Evolutionary conservation across 2,888 invertebrate species (phyloP).

Genomic region (Tethea ocularis): DNA sequence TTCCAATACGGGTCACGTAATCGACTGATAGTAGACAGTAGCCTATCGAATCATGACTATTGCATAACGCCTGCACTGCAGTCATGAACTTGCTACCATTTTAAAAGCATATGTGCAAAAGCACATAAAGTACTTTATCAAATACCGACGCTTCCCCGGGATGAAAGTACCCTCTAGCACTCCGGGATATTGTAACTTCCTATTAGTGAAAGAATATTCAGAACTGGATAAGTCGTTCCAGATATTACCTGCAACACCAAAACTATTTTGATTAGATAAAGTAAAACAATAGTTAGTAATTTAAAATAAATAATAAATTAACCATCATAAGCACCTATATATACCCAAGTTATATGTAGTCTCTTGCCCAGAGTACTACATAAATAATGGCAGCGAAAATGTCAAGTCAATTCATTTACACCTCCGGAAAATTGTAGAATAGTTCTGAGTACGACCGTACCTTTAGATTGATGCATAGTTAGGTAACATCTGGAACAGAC

Average conservation of each 20-base stretch:
- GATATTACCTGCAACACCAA: no score
- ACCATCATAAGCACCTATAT: no score
- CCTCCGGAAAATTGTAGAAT: background rate
- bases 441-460: background rate
- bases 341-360: background rate
- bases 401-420: background rate
- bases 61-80: slow-evolving; percentile 29
- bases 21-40: background rate
- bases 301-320: no score
- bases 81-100: background rate
- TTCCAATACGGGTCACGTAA: background rate
- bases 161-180: no score
- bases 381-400: background rate
- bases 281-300: no score
- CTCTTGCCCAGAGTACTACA: background rate
- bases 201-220: no score
- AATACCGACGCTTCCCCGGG: no score
- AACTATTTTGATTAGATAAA: no score
- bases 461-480: slow-evolving; percentile 2
- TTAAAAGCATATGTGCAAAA: background rate
- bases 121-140: background rate
- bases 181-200: no score
- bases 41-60: slow-evolving; percentile 11
- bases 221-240: no score
- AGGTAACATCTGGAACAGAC: background rate